These are phyloP conservation scores for Nanorana parkeri DNA, from an alignment of 2,113 vertebrate genomes.

Conservation along the genomic window DNA sequence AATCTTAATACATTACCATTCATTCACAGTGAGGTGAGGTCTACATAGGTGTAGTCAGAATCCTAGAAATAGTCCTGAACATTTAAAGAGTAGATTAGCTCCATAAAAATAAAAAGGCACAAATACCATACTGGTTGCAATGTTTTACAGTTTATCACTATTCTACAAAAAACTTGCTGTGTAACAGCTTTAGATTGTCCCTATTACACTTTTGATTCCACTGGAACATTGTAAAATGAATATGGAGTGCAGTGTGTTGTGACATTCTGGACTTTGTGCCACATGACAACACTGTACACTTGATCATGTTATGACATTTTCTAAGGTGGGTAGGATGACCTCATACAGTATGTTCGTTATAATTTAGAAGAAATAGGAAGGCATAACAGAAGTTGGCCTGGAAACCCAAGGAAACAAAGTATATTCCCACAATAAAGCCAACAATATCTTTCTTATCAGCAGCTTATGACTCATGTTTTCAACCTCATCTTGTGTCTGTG, in stretches of 20 bases:
- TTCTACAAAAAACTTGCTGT: too few species aligned
- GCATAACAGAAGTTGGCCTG: background rate
- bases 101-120: too few species aligned
- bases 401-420: constrained; percentile 28
- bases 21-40: too few species aligned
- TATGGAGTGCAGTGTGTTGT: background rate
- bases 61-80: too few species aligned
- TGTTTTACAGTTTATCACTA: too few species aligned
- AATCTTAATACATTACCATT: too few species aligned
- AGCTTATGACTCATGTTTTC: constrained; percentile 28
- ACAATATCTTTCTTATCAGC: constrained; percentile 23
- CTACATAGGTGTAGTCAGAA: too few species aligned
- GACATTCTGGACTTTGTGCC: background rate
- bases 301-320: constrained; percentile 12
- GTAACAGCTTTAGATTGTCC: too few species aligned
- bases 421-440: constrained; percentile 46
- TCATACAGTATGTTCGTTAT: background rate
- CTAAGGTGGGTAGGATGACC: constrained; percentile 25
- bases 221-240: too few species aligned
- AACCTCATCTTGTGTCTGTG: background rate
- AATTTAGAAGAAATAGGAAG: constrained; percentile 40
- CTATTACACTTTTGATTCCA: too few species aligned
- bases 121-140: too few species aligned
- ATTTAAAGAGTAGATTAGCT: too few species aligned
- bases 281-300: background rate